phyloP scores from a whole-genome alignment of 2,113 vertebrate species.

The Leiothrix lutea region DNA sequence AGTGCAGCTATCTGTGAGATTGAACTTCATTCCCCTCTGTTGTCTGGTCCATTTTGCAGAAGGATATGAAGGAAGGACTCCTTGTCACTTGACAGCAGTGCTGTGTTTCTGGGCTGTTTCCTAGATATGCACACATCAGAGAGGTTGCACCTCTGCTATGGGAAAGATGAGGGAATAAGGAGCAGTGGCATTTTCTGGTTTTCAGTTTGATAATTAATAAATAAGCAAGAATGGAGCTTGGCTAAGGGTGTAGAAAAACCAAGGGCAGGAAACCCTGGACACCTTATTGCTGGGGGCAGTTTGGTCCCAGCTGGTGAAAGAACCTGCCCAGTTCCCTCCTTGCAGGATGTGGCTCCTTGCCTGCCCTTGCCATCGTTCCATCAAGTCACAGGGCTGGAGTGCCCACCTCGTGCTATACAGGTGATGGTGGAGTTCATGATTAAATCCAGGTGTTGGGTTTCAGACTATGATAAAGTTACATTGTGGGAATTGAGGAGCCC shows the following conservation, averaged over 20 bases:
- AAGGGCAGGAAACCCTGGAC: neutral
- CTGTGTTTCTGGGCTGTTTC: neutral
- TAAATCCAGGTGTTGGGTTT: neutral
- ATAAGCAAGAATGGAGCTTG: neutral
- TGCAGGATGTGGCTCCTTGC: neutral
- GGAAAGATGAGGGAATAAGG: neutral
- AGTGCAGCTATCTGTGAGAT: neutral
- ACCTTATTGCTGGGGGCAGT: neutral
- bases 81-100: neutral
- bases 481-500: neutral
- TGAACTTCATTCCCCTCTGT: neutral
- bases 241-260: neutral
- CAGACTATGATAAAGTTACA: neutral
- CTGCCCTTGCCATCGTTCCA: neutral
- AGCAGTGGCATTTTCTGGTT: neutral
- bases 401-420: fast-evolving
- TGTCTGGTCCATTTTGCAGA: neutral
- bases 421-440: neutral
- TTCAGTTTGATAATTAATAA: neutral
- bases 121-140: neutral
- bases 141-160: neutral
- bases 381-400: neutral
- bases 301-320: neutral
- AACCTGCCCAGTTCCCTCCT: neutral
- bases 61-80: neutral